Conservation (phyloP, 2,797 vertebrate species). For the Cirrhinus mrigala region DNA sequence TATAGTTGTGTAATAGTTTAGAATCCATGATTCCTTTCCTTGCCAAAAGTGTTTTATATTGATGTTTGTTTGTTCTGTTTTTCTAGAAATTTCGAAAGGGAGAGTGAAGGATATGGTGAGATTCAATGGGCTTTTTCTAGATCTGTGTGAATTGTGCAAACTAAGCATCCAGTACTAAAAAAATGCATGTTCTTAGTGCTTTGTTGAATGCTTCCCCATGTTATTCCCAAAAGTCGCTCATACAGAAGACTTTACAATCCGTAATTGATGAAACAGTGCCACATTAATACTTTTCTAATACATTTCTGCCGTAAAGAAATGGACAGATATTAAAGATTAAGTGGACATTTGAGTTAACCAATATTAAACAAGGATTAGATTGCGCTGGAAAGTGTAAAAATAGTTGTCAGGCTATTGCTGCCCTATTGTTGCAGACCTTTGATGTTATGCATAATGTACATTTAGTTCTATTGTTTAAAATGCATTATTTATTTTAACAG, state of each 20-base stretch:
- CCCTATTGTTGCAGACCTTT: too few species aligned
- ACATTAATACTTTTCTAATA: neutral
- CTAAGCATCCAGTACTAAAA: slow-evolving; percentile 42
- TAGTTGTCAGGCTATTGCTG: too few species aligned
- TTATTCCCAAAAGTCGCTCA: slow-evolving; percentile 8
- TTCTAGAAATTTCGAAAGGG: slow-evolving; percentile 67
- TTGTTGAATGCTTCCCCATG: slow-evolving; percentile 40
- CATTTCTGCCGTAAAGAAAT: too few species aligned
- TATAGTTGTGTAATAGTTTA: neutral
- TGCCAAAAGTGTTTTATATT: neutral
- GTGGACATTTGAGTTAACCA: too few species aligned
- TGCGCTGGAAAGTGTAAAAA: too few species aligned
- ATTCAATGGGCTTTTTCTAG: neutral
- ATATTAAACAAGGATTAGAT: too few species aligned
- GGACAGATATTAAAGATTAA: too few species aligned
- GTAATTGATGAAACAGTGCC: slow-evolving; percentile 17
- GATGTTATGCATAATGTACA: too few species aligned
- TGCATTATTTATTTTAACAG: too few species aligned
- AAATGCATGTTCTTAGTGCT: slow-evolving; percentile 61
- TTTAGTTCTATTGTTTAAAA: too few species aligned
- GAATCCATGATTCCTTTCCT: neutral
- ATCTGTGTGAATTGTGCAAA: slow-evolving; percentile 10
- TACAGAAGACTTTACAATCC: slow-evolving; percentile 1
- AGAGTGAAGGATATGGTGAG: slow-evolving; percentile 75
- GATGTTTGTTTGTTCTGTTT: slow-evolving; percentile 17